phyloP scores from a whole-genome alignment of 1,140 invertebrate genomes.

The Polyergus mexicanus region DNA sequence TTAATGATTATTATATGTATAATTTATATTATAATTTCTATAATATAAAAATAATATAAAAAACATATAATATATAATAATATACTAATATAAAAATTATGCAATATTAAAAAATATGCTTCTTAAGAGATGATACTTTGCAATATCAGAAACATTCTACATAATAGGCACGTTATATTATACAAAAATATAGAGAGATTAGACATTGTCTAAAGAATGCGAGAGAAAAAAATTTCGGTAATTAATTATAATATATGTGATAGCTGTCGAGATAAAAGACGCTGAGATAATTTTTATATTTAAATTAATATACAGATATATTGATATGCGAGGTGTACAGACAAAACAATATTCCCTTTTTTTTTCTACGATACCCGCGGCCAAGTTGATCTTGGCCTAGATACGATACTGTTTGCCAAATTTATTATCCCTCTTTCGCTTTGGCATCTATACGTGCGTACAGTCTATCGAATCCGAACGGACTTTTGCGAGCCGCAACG shows the following conservation, averaged over 20 bases:
- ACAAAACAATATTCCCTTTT: neutral
- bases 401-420: constrained; percentile 40
- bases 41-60: too few species aligned
- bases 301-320: neutral
- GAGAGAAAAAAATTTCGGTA: neutral
- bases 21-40: too few species aligned
- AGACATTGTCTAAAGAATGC: neutral
- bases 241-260: neutral
- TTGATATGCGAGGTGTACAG: neutral
- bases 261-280: neutral
- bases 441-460: neutral
- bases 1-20: neutral
- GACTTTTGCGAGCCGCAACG: neutral
- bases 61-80: too few species aligned
- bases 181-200: neutral
- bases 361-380: neutral
- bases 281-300: neutral
- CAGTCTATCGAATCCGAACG: neutral
- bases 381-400: constrained; percentile 27
- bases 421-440: constrained; percentile 17
- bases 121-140: neutral
- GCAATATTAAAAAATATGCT: too few species aligned
- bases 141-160: neutral
- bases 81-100: neutral
- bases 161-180: neutral